phyloP scores from a whole-genome alignment of 2,888 invertebrate species.

The Pyrrhosoma nymphula region DNA sequence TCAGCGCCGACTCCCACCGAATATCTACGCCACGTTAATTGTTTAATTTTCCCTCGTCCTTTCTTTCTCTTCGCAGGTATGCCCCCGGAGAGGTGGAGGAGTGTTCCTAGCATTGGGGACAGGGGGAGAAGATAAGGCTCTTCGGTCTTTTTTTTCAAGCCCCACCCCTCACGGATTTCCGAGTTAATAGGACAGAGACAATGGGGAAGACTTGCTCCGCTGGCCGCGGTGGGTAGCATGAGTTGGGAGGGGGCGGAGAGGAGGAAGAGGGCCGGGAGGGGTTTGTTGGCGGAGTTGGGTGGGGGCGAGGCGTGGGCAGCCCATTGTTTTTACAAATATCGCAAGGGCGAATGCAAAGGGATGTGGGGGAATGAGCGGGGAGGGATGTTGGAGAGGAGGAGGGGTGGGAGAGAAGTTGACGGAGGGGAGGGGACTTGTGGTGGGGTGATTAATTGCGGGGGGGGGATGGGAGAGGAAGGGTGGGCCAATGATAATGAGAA shows the following conservation, averaged over 20 bases:
- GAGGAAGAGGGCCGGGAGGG: conserved; percentile 73
- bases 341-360: conserved; percentile 55
- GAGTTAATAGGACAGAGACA: conserved; percentile 33
- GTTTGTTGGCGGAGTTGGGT: conserved; percentile 73
- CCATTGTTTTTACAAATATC: conserved; percentile 67
- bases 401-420: conserved; percentile 66
- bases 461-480: conserved; percentile 10
- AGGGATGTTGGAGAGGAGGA: neutral
- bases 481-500: neutral
- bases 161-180: conserved; percentile 27
- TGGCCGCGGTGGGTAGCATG: neutral
- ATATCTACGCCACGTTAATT: conserved; percentile 25
- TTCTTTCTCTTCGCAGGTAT: conserved; percentile 15
- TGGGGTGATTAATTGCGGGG: conserved; percentile 45
- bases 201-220: conserved; percentile 45
- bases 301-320: conserved; percentile 74
- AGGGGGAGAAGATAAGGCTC: neutral
- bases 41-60: conserved; percentile 28
- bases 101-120: neutral
- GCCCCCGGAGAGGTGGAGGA: neutral
- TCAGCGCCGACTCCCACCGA: neutral
- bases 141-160: neutral
- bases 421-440: no score
- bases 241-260: neutral
- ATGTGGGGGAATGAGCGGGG: neutral